These are phyloP conservation scores for Brenthis ino DNA, from an alignment of 2,888 invertebrate species.

Conservation along the genomic window DNA sequence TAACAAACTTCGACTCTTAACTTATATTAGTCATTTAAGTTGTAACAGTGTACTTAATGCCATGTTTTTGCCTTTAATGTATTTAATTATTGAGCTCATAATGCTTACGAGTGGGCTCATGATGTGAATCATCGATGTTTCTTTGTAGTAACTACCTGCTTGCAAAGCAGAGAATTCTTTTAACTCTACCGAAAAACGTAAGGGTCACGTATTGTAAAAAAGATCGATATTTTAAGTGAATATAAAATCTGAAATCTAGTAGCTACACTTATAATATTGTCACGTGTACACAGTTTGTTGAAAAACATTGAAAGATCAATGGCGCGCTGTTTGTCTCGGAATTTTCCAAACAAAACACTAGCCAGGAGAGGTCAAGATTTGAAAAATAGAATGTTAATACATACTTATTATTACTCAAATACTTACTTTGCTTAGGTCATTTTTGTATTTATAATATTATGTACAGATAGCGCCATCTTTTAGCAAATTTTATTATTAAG, in stretches of 20 bases:
- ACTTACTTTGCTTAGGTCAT: too few relatives aligned
- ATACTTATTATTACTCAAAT: too few relatives aligned
- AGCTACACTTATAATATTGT: slow-evolving; percentile 1
- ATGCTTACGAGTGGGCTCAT: slow-evolving; percentile 3
- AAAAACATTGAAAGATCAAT: slow-evolving; percentile 51
- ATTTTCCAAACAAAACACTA: slow-evolving; percentile 68
- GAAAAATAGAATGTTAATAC: slow-evolving; percentile 6
- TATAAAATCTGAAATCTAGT: not conserved
- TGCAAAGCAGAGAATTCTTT: not conserved
- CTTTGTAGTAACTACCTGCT: slow-evolving; percentile 16
- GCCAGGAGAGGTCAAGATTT: slow-evolving; percentile 18
- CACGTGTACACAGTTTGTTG: slow-evolving; percentile 47
- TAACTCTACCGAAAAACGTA: slow-evolving; percentile 5
- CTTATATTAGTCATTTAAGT: not conserved
- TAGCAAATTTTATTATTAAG: not conserved
- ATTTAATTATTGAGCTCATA: slow-evolving; percentile 1
- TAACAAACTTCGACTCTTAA: not conserved
- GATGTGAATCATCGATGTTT: slow-evolving; percentile 13
- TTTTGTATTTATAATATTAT: not conserved
- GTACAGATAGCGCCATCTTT: not conserved
- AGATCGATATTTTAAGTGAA: slow-evolving; percentile 4
- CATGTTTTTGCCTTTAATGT: slow-evolving; percentile 12
- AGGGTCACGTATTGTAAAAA: not conserved
- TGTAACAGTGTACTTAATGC: not conserved
- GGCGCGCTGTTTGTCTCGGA: slow-evolving; percentile 65